phyloP scores from a whole-genome alignment of 2,888 invertebrate species.

The Cantharis nigra region DNA sequence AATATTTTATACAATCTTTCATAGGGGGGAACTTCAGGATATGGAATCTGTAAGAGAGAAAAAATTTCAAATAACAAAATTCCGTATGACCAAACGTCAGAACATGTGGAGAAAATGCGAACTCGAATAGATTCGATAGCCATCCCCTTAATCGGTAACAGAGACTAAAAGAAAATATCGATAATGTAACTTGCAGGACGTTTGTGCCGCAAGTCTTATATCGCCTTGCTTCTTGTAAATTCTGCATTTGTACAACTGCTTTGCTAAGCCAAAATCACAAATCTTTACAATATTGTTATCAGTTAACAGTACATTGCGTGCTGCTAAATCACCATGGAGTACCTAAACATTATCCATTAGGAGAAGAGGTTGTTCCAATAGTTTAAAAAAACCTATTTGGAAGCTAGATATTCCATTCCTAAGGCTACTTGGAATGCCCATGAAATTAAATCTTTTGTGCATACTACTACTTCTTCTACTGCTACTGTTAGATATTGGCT shows the following conservation, averaged over 20 bases:
- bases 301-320: conserved; percentile 85
- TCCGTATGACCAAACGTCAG: conserved; percentile 93
- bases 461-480: conserved; percentile 37
- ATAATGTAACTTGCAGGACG: neutral
- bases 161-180: conserved; percentile 61
- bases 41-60: conserved; percentile 74
- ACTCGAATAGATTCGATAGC: conserved; percentile 92
- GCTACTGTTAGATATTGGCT: too few relatives aligned
- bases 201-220: conserved; percentile 56
- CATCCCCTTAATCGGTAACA: conserved; percentile 94
- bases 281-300: conserved; percentile 93
- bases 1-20: neutral
- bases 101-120: conserved; percentile 89
- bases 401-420: conserved; percentile 93
- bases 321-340: conserved; percentile 85
- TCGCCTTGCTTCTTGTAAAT: conserved; percentile 90
- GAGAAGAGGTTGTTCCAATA: too few relatives aligned
- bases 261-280: conserved; percentile 93
- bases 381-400: conserved; percentile 72
- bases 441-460: conserved; percentile 82
- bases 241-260: conserved; percentile 85
- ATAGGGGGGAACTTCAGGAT: neutral
- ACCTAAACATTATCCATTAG: conserved; percentile 59
- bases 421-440: conserved; percentile 93
- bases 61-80: conserved; percentile 91